A percentile compares a stretch with the other conserved stretches of the same genome.
Conservation (phyloP, 2,113 vertebrate species). For the Nyctereutes procyonoides region DNA sequence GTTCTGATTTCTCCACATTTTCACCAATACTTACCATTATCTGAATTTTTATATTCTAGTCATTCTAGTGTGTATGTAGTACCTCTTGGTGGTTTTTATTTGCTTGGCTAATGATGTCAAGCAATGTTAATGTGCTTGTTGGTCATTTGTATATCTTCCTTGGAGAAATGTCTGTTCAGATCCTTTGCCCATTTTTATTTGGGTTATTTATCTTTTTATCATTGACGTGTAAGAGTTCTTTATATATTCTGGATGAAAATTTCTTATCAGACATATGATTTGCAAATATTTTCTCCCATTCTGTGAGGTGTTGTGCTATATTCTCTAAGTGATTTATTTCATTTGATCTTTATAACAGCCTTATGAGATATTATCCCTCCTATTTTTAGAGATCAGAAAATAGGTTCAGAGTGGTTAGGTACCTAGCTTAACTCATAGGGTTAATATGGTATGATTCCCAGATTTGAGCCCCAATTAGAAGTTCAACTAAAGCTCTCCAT, state of each 20-base stretch:
- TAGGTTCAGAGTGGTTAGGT: neutral
- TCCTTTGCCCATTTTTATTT: neutral
- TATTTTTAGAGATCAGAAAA: neutral
- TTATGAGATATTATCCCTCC: neutral
- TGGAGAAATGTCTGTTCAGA: neutral
- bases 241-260: neutral
- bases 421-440: neutral
- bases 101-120: neutral
- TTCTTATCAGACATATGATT: neutral
- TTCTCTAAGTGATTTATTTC: neutral
- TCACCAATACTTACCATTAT: neutral
- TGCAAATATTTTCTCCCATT: neutral
- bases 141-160: neutral
- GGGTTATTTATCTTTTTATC: neutral
- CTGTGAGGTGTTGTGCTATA: neutral
- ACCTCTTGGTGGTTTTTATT: neutral
- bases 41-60: conserved; percentile 8
- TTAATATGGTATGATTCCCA: neutral
- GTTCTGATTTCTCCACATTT: neutral
- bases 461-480: neutral
- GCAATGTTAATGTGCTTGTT: neutral
- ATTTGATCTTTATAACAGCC: conserved; percentile 25
- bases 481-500: neutral
- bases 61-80: neutral
- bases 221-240: neutral